Evolutionary conservation across 2,113 vertebrate species (phyloP), one percentile per base, ranked within the genome.

Genomic region (Anhinga rufa): DNA sequence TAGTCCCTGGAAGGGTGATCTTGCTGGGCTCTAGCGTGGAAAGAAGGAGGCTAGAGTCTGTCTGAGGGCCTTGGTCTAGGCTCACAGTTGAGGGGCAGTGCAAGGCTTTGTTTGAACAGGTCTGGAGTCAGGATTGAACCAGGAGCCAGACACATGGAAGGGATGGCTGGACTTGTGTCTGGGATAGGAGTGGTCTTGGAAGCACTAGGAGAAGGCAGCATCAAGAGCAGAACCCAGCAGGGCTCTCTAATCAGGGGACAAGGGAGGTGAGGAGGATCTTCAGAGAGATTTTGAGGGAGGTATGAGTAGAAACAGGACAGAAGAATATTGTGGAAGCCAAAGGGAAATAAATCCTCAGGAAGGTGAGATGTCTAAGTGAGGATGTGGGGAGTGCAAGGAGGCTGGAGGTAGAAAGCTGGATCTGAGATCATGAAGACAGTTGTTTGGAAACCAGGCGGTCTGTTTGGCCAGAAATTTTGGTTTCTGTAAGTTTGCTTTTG

Each of bases 401-500:
- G 28, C 25, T 91, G 44, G 65, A 85, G 66, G 28, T 71, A 71
- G 84, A 60, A 84, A 93, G 21, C 9, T 95, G 86, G 38, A 88
- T 69, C 62, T 91, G 62, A 80, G 40, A 24, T 49, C 0, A 0
- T 91, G 90, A 96, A 94, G 82, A 87, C 77, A 92, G 93, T 85
- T 92, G 36, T 91, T 70, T 96, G 94, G 91, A 95, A 96, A 91
- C 17, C 38, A 87, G 40, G 61, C 77, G 38, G 62, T 60, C 48
- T 93, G 15, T 82, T 91, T 87, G 87, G 92, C 91, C 75, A 94
- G 78, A 89, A 85, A 52, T 38, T 16, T 48, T 93, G 74, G 81
- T 29, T 91, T 95, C 87, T 94, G 49, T 54, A 61, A 46, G 82
- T 88, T 90, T 93, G 58, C 93, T 95, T 96, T 96, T 96, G 95